Evolutionary conservation across 2,888 invertebrate genomes (phyloP).

Genomic region (Eumerus sabulonum): DNA sequence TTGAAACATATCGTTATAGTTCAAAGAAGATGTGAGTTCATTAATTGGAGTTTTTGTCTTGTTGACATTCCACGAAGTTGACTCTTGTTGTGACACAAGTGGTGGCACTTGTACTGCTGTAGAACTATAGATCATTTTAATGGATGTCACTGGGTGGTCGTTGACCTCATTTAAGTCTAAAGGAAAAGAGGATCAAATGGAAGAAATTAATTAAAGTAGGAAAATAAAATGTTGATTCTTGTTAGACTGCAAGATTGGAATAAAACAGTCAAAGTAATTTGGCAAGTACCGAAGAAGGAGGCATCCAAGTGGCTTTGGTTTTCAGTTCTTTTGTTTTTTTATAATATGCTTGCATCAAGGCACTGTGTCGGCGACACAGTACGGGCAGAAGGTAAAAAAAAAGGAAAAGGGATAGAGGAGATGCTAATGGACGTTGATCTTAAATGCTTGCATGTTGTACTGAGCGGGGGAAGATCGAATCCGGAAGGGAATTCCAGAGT

Average conservation of each 20-base stretch:
- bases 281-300: too few species aligned
- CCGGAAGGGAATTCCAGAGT: too few species aligned
- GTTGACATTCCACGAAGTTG: slow-evolving; percentile 61
- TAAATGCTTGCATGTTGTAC: too few species aligned
- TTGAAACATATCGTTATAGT: slow-evolving; percentile 58
- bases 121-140: slow-evolving; percentile 60
- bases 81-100: slow-evolving; percentile 45
- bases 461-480: too few species aligned
- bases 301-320: neutral
- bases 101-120: slow-evolving; percentile 38
- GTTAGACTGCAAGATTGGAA: too few species aligned
- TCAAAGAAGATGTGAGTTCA: slow-evolving; percentile 61
- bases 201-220: neutral
- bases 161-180: slow-evolving; percentile 12
- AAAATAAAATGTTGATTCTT: neutral
- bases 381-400: too few species aligned
- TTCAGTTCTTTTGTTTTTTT: too few species aligned
- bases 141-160: slow-evolving; percentile 12
- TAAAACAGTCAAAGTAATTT: too few species aligned
- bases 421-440: too few species aligned
- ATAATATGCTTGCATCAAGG: too few species aligned
- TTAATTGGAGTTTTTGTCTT: slow-evolving; percentile 63
- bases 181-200: slow-evolving; percentile 8
- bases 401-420: too few species aligned
- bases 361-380: too few species aligned